Conservation (phyloP, 2,797 vertebrate species). For the Tokudaia tokunoshimensis region DNA sequence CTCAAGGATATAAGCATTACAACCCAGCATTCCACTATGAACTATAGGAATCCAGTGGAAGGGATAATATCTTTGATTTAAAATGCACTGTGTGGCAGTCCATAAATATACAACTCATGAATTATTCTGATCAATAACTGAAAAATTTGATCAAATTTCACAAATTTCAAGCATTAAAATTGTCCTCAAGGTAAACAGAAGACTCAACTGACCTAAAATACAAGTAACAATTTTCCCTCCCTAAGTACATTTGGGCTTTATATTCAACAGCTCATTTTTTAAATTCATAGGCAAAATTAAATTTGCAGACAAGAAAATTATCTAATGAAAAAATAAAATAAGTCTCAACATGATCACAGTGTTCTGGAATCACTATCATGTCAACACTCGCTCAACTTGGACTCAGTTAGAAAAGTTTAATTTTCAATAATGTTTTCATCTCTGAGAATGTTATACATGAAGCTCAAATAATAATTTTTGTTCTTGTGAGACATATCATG, state of each 20-base stretch:
- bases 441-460: neutral
- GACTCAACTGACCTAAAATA: neutral
- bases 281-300: neutral
- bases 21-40: neutral
- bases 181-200: conserved; percentile 33
- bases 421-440: neutral
- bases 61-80: conserved; percentile 14
- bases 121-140: conserved; percentile 16
- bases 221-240: conserved; percentile 1
- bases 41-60: conserved; percentile 21
- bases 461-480: neutral
- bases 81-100: neutral
- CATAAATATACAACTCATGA: neutral
- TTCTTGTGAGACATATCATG: neutral
- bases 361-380: neutral
- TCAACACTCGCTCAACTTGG: neutral
- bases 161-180: conserved; percentile 10
- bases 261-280: neutral
- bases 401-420: neutral
- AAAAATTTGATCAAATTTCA: conserved; percentile 36
- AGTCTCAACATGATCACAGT: neutral
- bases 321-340: neutral
- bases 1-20: neutral
- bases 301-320: conserved; percentile 29
- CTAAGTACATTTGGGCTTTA: conserved; percentile 37